Conservation (phyloP, 2,797 vertebrate species). For the Megalops cyprinoides region DNA sequence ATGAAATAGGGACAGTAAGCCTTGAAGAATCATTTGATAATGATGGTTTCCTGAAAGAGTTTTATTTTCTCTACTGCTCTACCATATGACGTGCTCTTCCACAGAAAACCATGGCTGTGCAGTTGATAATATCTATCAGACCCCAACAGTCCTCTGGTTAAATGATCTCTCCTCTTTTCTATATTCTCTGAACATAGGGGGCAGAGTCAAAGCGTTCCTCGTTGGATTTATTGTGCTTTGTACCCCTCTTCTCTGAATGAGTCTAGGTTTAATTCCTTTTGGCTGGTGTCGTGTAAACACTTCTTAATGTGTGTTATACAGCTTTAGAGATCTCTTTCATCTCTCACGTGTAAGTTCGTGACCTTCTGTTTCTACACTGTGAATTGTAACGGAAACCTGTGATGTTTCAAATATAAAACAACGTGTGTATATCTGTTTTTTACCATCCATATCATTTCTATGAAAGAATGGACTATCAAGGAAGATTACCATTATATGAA, state of each 20-base stretch:
- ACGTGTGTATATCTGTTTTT: no score
- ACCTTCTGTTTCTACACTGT: background rate
- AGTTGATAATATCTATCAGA: background rate
- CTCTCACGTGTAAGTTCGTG: background rate
- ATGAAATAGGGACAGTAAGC: background rate
- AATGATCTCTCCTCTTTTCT: no score
- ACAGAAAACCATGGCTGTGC: background rate
- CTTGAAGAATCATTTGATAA: background rate
- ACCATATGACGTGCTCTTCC: background rate
- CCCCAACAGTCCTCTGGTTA: background rate
- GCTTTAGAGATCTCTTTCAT: background rate
- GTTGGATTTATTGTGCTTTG: no score
- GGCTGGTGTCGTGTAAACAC: background rate
- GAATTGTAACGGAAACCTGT: background rate
- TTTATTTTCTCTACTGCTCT: background rate
- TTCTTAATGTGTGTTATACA: background rate
- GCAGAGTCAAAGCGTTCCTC: no score
- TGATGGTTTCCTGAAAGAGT: background rate
- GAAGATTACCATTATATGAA: background rate
- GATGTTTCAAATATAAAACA: background rate
- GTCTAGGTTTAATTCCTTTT: background rate
- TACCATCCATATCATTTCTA: no score
- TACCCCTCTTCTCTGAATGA: background rate
- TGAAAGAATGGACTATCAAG: background rate
- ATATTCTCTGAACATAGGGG: no score